A percentile compares a stretch with the other conserved stretches of the same genome.
Evolutionary conservation across 2,888 invertebrate species (phyloP).

Genomic region (Stratiomys singularior): DNA sequence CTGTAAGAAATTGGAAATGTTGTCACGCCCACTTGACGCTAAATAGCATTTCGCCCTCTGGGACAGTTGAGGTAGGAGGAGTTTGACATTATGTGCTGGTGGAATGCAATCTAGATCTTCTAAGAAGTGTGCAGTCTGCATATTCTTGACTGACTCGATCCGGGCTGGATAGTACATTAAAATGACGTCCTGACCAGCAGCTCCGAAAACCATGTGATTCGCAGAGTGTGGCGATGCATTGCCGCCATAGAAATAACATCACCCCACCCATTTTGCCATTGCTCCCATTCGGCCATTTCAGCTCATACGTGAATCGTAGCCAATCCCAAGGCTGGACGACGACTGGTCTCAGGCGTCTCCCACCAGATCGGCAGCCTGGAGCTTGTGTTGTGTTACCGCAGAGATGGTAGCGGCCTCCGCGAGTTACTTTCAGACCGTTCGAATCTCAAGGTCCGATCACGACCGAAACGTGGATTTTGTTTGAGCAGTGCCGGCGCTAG

Average conservation of each 20-base stretch:
- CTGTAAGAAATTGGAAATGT: neutral
- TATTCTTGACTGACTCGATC: neutral
- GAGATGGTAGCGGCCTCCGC: neutral
- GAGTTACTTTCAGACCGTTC: conserved; percentile 12
- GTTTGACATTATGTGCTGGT: neutral
- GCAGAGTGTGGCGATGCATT: neutral
- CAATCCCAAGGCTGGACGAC: neutral
- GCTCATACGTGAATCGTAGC: neutral
- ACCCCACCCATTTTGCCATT: neutral
- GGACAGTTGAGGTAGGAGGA: neutral
- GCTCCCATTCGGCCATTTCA: neutral
- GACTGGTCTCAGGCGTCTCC: neutral
- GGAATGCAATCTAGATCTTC: neutral
- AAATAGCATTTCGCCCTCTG: neutral
- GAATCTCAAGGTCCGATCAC: neutral
- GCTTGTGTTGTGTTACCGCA: neutral
- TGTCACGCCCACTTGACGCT: neutral
- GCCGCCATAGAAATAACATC: conserved; percentile 25
- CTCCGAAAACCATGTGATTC: no score
- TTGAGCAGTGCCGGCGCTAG: conserved; percentile 13
- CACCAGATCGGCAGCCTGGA: neutral
- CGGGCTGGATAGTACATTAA: neutral
- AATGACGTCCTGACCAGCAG: no score
- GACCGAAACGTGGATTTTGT: conserved; percentile 16
- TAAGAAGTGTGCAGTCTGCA: neutral